phyloP scores from a whole-genome alignment of 1,140 invertebrate genomes.

The Cyclina sinensis region DNA sequence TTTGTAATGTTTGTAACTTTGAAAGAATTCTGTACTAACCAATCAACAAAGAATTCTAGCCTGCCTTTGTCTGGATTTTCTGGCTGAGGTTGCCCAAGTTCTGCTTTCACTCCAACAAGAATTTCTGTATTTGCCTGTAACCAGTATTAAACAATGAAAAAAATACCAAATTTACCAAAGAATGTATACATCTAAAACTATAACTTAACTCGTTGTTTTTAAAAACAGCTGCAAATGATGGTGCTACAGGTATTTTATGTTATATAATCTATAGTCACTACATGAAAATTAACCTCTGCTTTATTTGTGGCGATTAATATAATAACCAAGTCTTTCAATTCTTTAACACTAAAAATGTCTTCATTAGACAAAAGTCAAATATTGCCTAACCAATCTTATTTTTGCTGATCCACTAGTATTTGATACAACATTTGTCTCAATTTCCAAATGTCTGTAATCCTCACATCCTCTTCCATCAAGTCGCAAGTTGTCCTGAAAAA shows the following conservation, averaged over 20 bases:
- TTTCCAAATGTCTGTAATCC: constrained; percentile 94
- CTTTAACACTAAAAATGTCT: too few relatives aligned
- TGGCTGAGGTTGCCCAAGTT: constrained; percentile 93
- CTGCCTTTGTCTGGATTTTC: constrained; percentile 93
- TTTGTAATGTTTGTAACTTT: too few relatives aligned
- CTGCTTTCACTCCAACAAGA: constrained; percentile 96
- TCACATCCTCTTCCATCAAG: constrained; percentile 94
- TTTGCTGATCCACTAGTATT: constrained; percentile 96
- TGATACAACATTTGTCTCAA: constrained; percentile 95
- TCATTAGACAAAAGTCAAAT: too few relatives aligned
- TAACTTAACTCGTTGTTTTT: too few relatives aligned
- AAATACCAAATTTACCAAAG: too few relatives aligned
- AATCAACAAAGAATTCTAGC: constrained; percentile 98
- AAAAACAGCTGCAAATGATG: too few relatives aligned
- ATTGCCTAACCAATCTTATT: constrained; percentile 89
- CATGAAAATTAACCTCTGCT: too few relatives aligned
- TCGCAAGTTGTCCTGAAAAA: constrained; percentile 94
- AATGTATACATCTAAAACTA: too few relatives aligned
- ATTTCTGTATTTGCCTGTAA: constrained; percentile 95
- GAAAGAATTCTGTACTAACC: constrained; percentile 88
- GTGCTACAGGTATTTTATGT: too few relatives aligned
- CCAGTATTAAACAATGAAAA: neutral
- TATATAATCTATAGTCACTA: too few relatives aligned
- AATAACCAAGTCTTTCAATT: too few relatives aligned
- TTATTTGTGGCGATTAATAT: too few relatives aligned